These are phyloP conservation scores for Labia minor DNA, from an alignment of 2,888 invertebrate species.

Conservation along the genomic window DNA sequence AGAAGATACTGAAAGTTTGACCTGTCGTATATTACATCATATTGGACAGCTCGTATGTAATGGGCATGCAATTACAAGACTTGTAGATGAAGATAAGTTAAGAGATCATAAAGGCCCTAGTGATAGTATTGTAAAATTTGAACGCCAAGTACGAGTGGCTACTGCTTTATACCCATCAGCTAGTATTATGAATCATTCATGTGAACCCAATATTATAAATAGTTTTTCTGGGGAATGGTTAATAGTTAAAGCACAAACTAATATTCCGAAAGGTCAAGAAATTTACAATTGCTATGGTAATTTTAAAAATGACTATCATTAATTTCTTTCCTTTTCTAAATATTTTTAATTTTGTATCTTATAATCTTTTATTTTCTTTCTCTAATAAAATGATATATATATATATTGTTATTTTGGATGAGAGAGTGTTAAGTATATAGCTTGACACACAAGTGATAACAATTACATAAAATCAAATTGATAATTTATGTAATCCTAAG, in stretches of 20 bases:
- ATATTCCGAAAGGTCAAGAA: constrained; percentile 55
- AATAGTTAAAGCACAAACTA: constrained; percentile 55
- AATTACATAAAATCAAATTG: too few species aligned
- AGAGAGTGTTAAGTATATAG: too few species aligned
- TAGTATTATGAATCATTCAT: constrained; percentile 89
- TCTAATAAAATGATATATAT: too few species aligned
- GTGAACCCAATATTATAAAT: constrained; percentile 68
- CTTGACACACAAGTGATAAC: too few species aligned
- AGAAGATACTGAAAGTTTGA: constrained; percentile 24
- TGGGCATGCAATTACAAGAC: constrained; percentile 54
- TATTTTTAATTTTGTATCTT: constrained; percentile 19
- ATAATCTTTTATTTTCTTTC: constrained; percentile 17
- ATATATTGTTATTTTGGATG: too few species aligned
- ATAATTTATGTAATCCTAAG: too few species aligned
- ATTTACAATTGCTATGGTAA: constrained; percentile 75
- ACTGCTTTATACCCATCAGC: constrained; percentile 78
- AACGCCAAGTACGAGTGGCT: constrained; percentile 45
- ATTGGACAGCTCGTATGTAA: constrained; percentile 73
- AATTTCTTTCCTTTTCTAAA: constrained; percentile 16
- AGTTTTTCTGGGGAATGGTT: constrained; percentile 60
- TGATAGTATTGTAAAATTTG: constrained; percentile 25
- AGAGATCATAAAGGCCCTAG: not conserved
- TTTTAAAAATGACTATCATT: too few species aligned
- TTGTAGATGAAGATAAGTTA: constrained; percentile 21
- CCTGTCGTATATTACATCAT: constrained; percentile 52